Evolutionary conservation across 2,113 vertebrate species (phyloP), one percentile per base, ranked within the genome.

Genomic region (Tiliqua scincoides): DNA sequence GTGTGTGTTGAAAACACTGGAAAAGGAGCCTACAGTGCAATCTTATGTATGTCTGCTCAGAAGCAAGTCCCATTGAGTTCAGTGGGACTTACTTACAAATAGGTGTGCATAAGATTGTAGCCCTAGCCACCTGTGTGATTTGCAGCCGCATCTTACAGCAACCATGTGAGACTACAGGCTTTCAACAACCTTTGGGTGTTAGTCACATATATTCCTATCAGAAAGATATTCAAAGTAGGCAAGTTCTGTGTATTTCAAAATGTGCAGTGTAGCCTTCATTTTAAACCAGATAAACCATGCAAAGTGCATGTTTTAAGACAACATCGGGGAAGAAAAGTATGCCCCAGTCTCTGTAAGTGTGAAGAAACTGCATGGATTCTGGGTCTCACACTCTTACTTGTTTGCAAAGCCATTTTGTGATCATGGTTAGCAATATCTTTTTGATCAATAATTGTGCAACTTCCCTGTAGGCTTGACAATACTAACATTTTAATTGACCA

Each of bases 391-490:
- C 68, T 10, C 9, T 6, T 86, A 90, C 75, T 80, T 30, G 11
- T 1, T 11, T 86, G 43, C 5, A 37, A 91, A 37, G 6, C 77
- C 86, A 21, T 27, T 72, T 83, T 25, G 23, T 71, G 84, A 37
- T 68, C 9, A 73, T 9, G 20, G 17, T 43, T 0, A 79, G 23
- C n/a, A 61, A 54, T 84, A 84, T n/a, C 40, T 77, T 90, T 15
- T 62, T 78, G 17, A 67, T 70, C 57, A 52, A 74, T 35, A 79
- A 27, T 3, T 63, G 27, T 80, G 75, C 37, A 70, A 87, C 81
- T 84, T 67, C 54, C 25, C 73, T 89, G 83, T 78, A 76, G 43
- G 40, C 15, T 91, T 91, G 61, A 77, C 67, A 65, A 35, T 3
- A 57, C 27, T 54, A 63, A 23, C 20, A 37, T 20, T 75, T 32